Evolutionary conservation across 2,113 vertebrate species (phyloP), one percentile per base, ranked within the genome.

Genomic region (Trogon melanurus): DNA sequence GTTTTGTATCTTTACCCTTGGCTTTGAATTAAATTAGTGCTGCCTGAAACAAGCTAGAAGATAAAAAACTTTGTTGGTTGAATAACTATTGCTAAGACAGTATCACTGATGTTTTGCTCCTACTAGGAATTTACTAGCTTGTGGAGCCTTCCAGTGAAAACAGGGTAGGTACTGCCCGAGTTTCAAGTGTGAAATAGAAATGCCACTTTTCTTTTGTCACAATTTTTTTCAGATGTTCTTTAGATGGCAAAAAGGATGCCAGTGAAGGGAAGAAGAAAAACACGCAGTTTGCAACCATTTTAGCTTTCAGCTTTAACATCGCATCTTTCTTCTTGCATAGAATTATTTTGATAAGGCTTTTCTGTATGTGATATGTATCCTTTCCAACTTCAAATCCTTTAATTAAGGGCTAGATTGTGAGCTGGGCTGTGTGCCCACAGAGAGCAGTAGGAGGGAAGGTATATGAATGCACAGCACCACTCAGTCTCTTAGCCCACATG

Each of bases 281-380:
- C 4, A 74, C 44, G 13, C 22, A 53, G 25, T 26, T 71, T 57
- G 21, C 25, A 67, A 56, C 13, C 16, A 6, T 56, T 91, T 83
- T 19, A 88, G 19, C 61, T 47, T 64, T 84, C 61, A 45, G 36
- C 34, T 89, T 88, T 53, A 75, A 41, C 19, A 58, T 93, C 51
- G 78, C 5, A 9, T 53, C 56, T 94, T 70, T 57, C 94, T 90
- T 94, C 62, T 70, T 47, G 62, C 11, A 70, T 4, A 10, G 71
- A 73, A 88, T 58, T 65, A 70, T 88, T 96, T 90, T 80, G 85
- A 83, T 94, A 87, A 74, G 30, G 44, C 19, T 78, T 74, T 94
- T 70, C 76, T 64, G 7, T 54, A 64, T 47, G 51, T 12, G 22
- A 78, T 90, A 76, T 10, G 54, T 23, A 48, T 27, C 32, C 65